Percentiles rank a stretch among this genome's conserved stretches.
phyloP scores from a whole-genome alignment of 2,797 vertebrate genomes.

The Loris lydekkerianus region DNA sequence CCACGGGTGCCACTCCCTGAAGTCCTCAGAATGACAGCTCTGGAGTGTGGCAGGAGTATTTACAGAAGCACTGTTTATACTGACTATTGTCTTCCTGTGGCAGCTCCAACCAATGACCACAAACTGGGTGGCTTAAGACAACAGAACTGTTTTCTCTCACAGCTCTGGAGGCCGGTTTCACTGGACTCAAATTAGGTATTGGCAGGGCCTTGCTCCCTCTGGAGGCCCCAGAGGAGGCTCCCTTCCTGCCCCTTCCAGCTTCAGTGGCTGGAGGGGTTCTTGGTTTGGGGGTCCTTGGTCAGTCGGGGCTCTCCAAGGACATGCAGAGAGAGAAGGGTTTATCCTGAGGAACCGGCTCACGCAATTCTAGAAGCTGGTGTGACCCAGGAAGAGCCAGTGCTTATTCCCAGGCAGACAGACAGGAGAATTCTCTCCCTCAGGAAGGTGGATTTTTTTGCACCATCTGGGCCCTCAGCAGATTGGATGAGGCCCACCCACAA shows the following conservation, averaged over 20 bases:
- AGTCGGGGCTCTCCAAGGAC: not conserved
- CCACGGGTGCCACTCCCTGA: not conserved
- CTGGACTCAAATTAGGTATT: not conserved
- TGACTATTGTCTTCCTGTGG: not conserved
- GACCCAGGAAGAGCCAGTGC: not conserved
- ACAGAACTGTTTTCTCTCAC: not conserved
- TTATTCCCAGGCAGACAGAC: not conserved
- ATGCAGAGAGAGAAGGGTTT: not conserved
- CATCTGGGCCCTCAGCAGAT: rapidly evolving
- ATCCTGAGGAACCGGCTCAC: rapidly evolving
- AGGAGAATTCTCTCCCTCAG: rapidly evolving
- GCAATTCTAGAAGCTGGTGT: rapidly evolving
- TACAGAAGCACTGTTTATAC: not conserved
- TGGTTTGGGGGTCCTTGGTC: not conserved
- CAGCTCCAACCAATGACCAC: not conserved
- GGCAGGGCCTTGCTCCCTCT: rapidly evolving
- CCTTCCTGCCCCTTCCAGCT: not conserved
- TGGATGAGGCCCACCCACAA: not conserved
- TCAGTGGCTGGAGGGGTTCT: not conserved
- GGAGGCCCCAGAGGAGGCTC: not conserved
- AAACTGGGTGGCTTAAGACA: not conserved
- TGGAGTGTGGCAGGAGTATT: not conserved
- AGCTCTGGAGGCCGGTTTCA: not conserved
- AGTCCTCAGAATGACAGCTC: not conserved
- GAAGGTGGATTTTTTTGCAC: not conserved